These are phyloP conservation scores for Malacosoma neustria DNA, from an alignment of 2,888 invertebrate species.

Conservation along the genomic window DNA sequence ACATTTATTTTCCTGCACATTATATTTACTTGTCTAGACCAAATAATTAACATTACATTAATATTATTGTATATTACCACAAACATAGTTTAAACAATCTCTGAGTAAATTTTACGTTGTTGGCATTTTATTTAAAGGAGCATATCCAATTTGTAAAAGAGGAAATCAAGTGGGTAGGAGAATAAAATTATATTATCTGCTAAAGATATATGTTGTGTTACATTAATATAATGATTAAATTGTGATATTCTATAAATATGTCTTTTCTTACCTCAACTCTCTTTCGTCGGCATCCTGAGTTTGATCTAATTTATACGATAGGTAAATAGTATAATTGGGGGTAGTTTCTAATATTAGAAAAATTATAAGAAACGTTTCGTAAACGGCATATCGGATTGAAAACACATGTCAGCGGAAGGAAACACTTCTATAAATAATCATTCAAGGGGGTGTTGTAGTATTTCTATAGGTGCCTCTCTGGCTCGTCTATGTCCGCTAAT, in stretches of 20 bases:
- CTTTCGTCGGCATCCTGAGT: no score
- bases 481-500: no score
- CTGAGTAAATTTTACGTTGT: constrained; percentile 38
- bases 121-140: constrained; percentile 62
- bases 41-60: constrained; percentile 1
- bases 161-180: constrained; percentile 35
- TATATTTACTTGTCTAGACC: not conserved
- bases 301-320: no score
- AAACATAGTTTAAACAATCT: constrained; percentile 32
- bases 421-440: no score
- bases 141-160: constrained; percentile 49
- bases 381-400: no score
- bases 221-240: constrained; percentile 60
- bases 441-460: no score
- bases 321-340: no score
- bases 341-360: no score
- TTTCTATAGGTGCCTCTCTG: no score
- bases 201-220: constrained; percentile 68
- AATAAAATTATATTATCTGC: constrained; percentile 53
- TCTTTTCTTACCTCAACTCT: constrained; percentile 18
- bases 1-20: no score
- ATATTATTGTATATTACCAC: constrained; percentile 1
- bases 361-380: no score
- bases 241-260: constrained; percentile 55
- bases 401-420: no score